Conservation (phyloP, 2,888 invertebrate species). For the Lordiphosa andalusiaca region DNA sequence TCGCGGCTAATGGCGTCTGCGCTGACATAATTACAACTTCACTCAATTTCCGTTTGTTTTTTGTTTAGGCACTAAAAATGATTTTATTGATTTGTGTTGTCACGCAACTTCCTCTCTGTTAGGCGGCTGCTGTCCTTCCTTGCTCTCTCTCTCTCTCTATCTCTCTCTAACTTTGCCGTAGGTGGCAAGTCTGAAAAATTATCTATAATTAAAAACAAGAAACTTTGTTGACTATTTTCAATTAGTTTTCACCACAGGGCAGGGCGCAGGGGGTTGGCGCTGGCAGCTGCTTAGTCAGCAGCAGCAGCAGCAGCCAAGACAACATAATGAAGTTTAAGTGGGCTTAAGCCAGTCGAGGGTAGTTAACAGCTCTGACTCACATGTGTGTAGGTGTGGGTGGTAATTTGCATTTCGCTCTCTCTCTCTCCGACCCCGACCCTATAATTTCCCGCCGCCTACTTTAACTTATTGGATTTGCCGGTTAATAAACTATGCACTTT, state of each 20-base stretch:
- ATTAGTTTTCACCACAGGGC: constrained; percentile 47
- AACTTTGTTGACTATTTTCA: constrained; percentile 48
- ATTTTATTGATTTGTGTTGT: constrained; percentile 74
- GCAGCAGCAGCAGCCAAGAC: constrained; percentile 26
- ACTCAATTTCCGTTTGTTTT: constrained; percentile 65
- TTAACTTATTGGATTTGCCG: constrained; percentile 67
- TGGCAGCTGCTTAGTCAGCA: constrained; percentile 55
- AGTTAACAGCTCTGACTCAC: constrained; percentile 41
- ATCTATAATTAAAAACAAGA: constrained; percentile 57
- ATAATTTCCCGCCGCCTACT: constrained; percentile 22
- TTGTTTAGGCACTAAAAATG: constrained; percentile 46
- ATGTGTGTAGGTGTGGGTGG: constrained; percentile 28
- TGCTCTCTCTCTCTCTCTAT: background rate
- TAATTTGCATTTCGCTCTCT: constrained; percentile 50
- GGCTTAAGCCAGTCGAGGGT: constrained; percentile 41
- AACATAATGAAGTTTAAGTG: constrained; percentile 58
- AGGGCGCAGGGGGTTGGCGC: constrained; percentile 2
- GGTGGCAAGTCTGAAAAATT: constrained; percentile 39
- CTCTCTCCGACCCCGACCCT: background rate
- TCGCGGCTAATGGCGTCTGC: constrained; percentile 47
- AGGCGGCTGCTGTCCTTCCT: constrained; percentile 1
- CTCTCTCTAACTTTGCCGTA: background rate
- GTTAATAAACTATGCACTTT: constrained; percentile 61
- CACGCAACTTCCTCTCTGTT: constrained; percentile 59
- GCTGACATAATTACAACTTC: constrained; percentile 67